Base-by-base conservation (phyloP, 2,888 invertebrate species). In the Saturnia pavonia region DNA sequence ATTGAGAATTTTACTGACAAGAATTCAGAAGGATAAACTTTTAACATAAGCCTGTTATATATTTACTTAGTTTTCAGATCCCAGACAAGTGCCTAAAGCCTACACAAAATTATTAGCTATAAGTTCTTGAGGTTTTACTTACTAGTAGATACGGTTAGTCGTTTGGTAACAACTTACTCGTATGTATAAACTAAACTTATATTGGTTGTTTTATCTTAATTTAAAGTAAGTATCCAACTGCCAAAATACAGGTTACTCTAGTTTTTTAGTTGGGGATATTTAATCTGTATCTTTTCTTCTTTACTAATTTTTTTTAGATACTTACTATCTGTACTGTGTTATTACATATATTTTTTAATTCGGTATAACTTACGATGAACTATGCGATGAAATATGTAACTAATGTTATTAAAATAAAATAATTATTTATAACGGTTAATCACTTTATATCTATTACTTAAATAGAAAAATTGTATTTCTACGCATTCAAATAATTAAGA, bases 1-100 rank as follows among this genome's bases (percentile, higher is more conserved):
- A 34, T 40, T 70, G 70, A 66, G 40, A 45, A 66, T 66, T 54
- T 70, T 51, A 66, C 70, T 70, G 66, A 51, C 48, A 66, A 48
- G 48, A 70, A 48, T 51, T 65, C 66, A 42, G 40, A 70, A 65
- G 66, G 51, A 40, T 42, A 63, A 70, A 70, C 66, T 70, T 70
- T 66, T 22, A 70, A 69, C 57, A 60, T 66, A 66, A 66, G 16
- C 66, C 66, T 54, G 51, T 8, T 63, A 22, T 66, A 42, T 65
- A 66, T 70, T 51, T 51, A 51, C 70, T 51, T 51, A 66, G 66
- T 51, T 70, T 48, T 27, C 45, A 63, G 63, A 63, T 11, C 63
- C 34, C 63, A 27, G 63, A 34, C 16, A 34, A 34, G 2, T 63
- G 63, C 27, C 27, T 63, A 63, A 63, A 63, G 63, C 63, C 63